Conservation (phyloP, 2,888 invertebrate genomes). For the Xanthia icteritia region DNA sequence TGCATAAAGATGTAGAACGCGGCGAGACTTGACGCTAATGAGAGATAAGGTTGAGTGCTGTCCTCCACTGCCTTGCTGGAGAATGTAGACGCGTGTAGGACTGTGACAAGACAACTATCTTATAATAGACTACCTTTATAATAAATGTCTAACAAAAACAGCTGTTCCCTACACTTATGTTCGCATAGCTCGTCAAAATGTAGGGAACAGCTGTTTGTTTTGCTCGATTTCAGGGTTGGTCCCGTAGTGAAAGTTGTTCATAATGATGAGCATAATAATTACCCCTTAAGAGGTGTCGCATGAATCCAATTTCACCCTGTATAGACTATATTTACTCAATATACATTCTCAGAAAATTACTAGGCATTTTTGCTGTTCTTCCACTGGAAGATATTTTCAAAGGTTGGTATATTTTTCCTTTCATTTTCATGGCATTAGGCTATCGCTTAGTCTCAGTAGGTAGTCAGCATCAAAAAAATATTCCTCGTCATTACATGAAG, state of each 20-base stretch:
- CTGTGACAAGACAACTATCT: conserved; percentile 6
- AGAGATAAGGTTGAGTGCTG: conserved; percentile 72
- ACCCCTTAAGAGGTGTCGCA: too few relatives aligned
- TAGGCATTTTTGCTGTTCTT: not conserved
- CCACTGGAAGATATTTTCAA: not conserved
- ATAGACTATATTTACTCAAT: too few relatives aligned
- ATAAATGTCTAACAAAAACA: not conserved
- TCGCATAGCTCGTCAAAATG: too few relatives aligned
- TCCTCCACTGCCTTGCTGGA: conserved; percentile 50
- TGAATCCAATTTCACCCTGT: too few relatives aligned
- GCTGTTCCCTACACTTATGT: too few relatives aligned
- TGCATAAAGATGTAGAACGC: conserved; percentile 54
- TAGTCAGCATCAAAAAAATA: too few relatives aligned
- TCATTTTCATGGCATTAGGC: not conserved
- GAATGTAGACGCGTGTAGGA: conserved; percentile 21
- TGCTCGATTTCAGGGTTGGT: too few relatives aligned
- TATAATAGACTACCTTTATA: conserved; percentile 15
- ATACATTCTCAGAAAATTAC: not conserved
- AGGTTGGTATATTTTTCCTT: too few relatives aligned
- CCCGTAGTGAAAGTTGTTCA: too few relatives aligned
- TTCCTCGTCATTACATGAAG: too few relatives aligned
- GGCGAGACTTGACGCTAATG: conserved; percentile 73
- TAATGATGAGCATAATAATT: too few relatives aligned
- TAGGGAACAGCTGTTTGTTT: too few relatives aligned
- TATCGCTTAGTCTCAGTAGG: not conserved